phyloP scores from a whole-genome alignment of 1,140 invertebrate genomes.

The Megalopta genalis region DNA sequence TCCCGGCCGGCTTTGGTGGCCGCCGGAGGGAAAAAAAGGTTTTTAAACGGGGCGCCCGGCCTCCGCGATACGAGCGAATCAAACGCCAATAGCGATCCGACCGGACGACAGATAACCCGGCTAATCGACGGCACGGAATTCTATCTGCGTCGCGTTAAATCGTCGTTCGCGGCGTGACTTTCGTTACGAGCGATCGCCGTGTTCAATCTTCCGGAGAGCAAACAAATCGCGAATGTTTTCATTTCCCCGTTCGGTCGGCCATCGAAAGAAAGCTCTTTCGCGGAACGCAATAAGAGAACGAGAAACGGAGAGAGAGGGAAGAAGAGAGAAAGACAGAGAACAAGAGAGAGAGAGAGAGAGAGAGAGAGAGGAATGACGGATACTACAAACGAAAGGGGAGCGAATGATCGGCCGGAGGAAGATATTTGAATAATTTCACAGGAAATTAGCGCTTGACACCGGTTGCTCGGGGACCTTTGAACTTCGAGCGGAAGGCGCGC shows the following conservation, averaged over 20 bases:
- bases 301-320: too few relatives aligned
- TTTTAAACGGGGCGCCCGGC: constrained; percentile 19
- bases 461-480: constrained; percentile 59
- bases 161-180: constrained; percentile 20
- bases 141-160: constrained; percentile 46
- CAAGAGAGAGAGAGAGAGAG: too few relatives aligned
- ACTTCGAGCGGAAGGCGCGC: background rate
- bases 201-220: too few relatives aligned
- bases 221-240: too few relatives aligned
- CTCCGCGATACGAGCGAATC: constrained; percentile 13
- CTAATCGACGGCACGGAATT: constrained; percentile 51
- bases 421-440: constrained; percentile 69
- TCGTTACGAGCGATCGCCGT: background rate
- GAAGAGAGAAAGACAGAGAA: too few relatives aligned
- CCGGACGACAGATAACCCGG: constrained; percentile 29
- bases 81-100: background rate
- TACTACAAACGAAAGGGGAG: background rate
- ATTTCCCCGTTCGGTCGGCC: too few relatives aligned
- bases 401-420: constrained; percentile 40
- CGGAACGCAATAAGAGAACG: too few relatives aligned
- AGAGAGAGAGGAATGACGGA: too few relatives aligned
- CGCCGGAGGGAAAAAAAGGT: background rate
- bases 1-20: too few relatives aligned
- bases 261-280: too few relatives aligned
- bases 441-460: constrained; percentile 68